phyloP scores from a whole-genome alignment of 2,113 vertebrate genomes.

The Loxodonta africana region DNA sequence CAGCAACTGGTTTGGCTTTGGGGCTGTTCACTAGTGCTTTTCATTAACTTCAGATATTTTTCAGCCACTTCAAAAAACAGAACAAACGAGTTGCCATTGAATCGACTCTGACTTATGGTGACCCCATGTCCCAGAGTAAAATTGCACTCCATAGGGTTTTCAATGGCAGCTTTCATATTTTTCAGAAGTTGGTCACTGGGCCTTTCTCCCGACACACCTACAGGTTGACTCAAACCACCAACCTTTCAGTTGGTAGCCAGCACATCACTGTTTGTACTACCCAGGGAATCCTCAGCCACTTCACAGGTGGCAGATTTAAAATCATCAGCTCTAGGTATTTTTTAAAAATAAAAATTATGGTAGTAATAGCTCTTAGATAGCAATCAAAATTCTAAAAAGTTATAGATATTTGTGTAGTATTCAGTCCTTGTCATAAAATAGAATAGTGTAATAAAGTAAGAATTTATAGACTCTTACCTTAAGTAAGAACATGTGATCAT shows the following conservation, averaged over 20 bases:
- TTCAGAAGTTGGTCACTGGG: not conserved
- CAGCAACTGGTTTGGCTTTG: too few relatives aligned
- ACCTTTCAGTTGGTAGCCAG: not conserved
- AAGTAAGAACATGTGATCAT: slow-evolving; percentile 20
- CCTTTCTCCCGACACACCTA: not conserved
- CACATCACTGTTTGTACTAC: not conserved
- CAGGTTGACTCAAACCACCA: not conserved
- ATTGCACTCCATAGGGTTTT: not conserved
- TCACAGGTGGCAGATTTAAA: not conserved
- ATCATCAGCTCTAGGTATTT: not conserved
- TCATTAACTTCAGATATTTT: not conserved
- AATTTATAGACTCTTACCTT: not conserved
- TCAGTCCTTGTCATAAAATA: not conserved
- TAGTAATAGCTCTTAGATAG: not conserved
- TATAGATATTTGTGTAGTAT: not conserved
- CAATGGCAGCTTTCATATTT: not conserved
- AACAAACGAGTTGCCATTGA: not conserved
- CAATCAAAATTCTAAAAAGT: not conserved
- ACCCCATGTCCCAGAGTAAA: not conserved
- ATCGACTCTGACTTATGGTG: not conserved
- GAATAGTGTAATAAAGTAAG: not conserved
- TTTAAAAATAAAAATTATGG: not conserved
- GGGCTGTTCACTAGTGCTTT: not conserved
- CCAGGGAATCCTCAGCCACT: not conserved
- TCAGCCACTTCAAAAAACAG: not conserved